A percentile compares a stretch with the other conserved stretches of the same genome.
Evolutionary conservation across 2,888 invertebrate genomes (phyloP).

Genomic region (Hydrotaea cyrtoneurina): DNA sequence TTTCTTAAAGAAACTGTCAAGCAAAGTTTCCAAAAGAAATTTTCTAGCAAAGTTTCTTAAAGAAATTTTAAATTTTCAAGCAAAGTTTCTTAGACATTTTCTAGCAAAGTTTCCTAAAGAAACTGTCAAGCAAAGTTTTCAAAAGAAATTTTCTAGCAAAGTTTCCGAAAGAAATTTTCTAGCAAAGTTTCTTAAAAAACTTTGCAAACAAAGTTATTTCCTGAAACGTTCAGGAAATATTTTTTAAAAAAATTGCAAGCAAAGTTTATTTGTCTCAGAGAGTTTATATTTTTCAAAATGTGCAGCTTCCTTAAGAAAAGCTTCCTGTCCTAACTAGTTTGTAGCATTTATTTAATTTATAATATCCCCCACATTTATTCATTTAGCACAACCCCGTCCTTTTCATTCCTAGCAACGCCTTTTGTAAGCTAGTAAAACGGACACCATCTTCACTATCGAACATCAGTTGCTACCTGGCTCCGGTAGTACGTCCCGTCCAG

Average conservation of each 20-base stretch:
- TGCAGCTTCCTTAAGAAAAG: neutral
- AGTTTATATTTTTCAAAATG: neutral
- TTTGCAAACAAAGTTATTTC: neutral
- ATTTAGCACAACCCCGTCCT: constrained; percentile 29
- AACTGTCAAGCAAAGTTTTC: neutral
- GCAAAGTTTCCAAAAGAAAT: neutral
- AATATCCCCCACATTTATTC: neutral
- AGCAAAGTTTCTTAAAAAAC: neutral
- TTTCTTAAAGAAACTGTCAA: neutral
- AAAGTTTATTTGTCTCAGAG: no score
- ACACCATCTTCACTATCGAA: constrained; percentile 39
- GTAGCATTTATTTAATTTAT: neutral
- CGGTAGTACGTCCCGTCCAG: neutral
- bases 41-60: neutral
- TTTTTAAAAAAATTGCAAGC: neutral
- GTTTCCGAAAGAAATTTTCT: neutral
- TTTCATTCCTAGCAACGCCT: constrained; percentile 19
- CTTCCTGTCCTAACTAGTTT: neutral
- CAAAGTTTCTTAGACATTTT: neutral
- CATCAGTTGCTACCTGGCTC: constrained; percentile 10
- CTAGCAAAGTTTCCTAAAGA: neutral
- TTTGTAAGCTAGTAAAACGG: constrained; percentile 7
- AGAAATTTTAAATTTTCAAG: neutral
- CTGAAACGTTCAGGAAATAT: neutral
- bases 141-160: neutral